Evolutionary conservation across 1,140 invertebrate genomes (phyloP).

Genomic region (Papilio polytes): DNA sequence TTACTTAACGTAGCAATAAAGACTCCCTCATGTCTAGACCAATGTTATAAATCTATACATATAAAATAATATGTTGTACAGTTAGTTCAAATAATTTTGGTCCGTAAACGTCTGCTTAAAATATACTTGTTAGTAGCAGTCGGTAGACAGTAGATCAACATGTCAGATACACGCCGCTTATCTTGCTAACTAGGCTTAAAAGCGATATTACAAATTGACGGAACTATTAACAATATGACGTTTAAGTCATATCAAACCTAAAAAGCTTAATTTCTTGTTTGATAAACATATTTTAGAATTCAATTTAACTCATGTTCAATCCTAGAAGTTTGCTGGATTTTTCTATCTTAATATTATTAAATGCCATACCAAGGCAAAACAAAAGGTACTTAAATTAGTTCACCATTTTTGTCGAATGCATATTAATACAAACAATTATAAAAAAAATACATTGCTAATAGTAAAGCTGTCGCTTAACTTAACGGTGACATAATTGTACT

Average conservation of each 20-base stretch:
- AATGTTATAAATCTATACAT: slow-evolving; percentile 5
- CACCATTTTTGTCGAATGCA: no score
- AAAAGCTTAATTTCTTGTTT: background rate
- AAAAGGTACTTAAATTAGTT: no score
- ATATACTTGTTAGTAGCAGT: background rate
- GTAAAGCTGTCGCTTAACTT: no score
- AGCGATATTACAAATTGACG: no score
- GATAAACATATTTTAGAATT: background rate
- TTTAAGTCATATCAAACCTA: background rate
- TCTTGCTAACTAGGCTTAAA: no score
- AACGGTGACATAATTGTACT: background rate
- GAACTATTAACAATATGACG: background rate
- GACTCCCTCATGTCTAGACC: slow-evolving; percentile 4
- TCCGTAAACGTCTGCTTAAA: background rate
- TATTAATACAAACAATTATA: no score
- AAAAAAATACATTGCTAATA: no score
- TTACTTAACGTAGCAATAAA: slow-evolving; percentile 2
- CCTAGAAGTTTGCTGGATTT: no score
- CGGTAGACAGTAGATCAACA: background rate
- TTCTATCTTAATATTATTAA: no score
- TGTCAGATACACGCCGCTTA: background rate
- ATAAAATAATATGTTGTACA: background rate
- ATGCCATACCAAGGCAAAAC: no score
- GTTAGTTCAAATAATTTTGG: background rate
- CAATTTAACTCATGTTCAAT: no score